Evolutionary conservation across 2,113 vertebrate species (phyloP).

Genomic region (Nycticorax nycticorax): DNA sequence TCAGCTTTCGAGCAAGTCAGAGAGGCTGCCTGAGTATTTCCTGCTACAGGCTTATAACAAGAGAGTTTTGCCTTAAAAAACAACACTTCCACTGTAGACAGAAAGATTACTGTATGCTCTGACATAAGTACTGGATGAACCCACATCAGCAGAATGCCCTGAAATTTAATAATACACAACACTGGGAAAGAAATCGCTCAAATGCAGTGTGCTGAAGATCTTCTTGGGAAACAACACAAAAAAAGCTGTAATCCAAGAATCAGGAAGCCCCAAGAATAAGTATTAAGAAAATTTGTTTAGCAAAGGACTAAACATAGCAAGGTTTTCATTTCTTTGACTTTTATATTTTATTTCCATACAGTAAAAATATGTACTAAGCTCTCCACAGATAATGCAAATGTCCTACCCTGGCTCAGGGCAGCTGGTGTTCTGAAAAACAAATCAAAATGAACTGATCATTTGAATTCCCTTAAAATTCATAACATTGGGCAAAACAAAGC

Average conservation of each 20-base stretch:
- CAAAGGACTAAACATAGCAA: conserved; percentile 38
- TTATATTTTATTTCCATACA: conserved; percentile 34
- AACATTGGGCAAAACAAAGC: background rate
- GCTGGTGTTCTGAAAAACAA: conserved; percentile 42
- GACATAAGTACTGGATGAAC: background rate
- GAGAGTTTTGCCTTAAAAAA: conserved; percentile 1
- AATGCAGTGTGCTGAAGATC: background rate
- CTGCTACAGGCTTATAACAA: background rate
- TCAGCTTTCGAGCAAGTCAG: background rate
- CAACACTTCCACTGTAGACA: background rate
- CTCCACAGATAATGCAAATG: conserved; percentile 39
- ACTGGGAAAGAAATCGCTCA: background rate
- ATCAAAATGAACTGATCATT: background rate
- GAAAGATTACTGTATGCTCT: background rate
- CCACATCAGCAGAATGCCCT: background rate
- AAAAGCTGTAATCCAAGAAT: background rate
- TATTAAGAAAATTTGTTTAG: conserved; percentile 51
- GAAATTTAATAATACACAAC: background rate
- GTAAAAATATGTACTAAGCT: conserved; percentile 39
- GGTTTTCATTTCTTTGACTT: background rate
- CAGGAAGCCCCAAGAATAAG: background rate
- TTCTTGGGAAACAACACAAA: background rate
- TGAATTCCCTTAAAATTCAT: background rate
- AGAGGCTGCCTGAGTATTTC: background rate
- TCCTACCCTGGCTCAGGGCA: background rate